phyloP scores from a whole-genome alignment of 1,140 invertebrate genomes.

The Pachypsylla venusta region DNA sequence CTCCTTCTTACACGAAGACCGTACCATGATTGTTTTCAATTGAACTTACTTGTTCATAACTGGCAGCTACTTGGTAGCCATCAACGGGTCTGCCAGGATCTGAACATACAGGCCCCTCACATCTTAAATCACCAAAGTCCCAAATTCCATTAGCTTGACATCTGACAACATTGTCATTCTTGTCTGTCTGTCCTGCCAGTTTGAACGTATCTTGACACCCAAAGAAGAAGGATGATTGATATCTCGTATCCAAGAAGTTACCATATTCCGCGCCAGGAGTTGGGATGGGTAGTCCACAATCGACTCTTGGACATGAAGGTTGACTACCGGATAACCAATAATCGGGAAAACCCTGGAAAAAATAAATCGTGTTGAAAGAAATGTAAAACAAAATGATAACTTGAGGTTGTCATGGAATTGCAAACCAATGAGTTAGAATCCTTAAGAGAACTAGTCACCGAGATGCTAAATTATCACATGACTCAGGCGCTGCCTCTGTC shows the following conservation, averaged over 20 bases:
- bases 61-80: slow-evolving; percentile 71
- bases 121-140: slow-evolving; percentile 92
- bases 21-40: too few species aligned
- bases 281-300: slow-evolving; percentile 72
- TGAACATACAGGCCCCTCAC: slow-evolving; percentile 88
- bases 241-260: slow-evolving; percentile 70
- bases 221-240: slow-evolving; percentile 87
- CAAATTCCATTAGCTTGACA: slow-evolving; percentile 85
- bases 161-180: slow-evolving; percentile 79
- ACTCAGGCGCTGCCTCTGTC: too few species aligned
- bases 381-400: not conserved
- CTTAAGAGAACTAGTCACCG: too few species aligned
- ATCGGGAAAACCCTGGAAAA: slow-evolving; percentile 55
- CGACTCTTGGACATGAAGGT: slow-evolving; percentile 70
- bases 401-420: not conserved
- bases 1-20: too few species aligned
- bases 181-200: slow-evolving; percentile 76
- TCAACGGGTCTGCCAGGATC: slow-evolving; percentile 88
- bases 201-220: slow-evolving; percentile 93
- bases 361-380: slow-evolving; percentile 17
- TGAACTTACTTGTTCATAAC: slow-evolving; percentile 71
- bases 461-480: too few species aligned
- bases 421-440: too few species aligned
- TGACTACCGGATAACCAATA: slow-evolving; percentile 81
- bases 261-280: slow-evolving; percentile 88